phyloP scores from a whole-genome alignment of 1,140 invertebrate species.

The Zaprionus lachaisei region DNA sequence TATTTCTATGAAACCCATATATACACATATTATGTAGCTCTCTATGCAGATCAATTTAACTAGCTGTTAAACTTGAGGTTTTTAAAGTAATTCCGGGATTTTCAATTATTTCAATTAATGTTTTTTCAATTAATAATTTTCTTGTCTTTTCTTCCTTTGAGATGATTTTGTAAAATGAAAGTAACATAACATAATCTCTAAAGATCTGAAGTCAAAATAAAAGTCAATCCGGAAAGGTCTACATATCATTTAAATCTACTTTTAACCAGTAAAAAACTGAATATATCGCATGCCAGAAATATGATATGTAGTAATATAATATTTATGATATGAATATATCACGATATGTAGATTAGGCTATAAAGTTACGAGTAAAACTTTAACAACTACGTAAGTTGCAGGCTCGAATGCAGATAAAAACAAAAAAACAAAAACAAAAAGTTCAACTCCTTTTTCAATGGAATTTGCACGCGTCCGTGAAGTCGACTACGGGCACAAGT shows the following conservation, averaged over 20 bases:
- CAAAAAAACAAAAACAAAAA: conserved; percentile 27
- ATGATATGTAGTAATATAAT: not conserved
- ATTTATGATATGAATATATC: not conserved
- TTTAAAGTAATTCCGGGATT: too few relatives aligned
- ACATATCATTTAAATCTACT: too few relatives aligned
- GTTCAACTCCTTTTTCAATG: conserved; percentile 65
- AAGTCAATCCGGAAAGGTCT: not conserved
- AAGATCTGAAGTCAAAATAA: not conserved
- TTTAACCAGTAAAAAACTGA: too few relatives aligned
- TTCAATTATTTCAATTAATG: too few relatives aligned
- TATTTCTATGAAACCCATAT: too few relatives aligned
- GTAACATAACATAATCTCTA: too few relatives aligned
- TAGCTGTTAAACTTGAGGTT: too few relatives aligned
- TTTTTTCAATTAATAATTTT: too few relatives aligned
- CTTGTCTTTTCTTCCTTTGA: too few relatives aligned
- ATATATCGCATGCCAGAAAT: not conserved
- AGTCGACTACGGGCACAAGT: conserved; percentile 25
- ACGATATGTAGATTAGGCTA: not conserved
- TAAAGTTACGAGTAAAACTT: conserved; percentile 16
- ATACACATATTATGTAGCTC: too few relatives aligned
- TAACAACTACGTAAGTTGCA: conserved; percentile 64
- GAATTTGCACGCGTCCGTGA: conserved; percentile 77
- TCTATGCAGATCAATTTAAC: too few relatives aligned
- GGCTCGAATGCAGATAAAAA: conserved; percentile 63
- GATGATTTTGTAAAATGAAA: too few relatives aligned